A percentile compares a stretch with the other conserved stretches of the same genome.
Conservation (phyloP, 2,113 vertebrate species). For the Ceratotherium simum region DNA sequence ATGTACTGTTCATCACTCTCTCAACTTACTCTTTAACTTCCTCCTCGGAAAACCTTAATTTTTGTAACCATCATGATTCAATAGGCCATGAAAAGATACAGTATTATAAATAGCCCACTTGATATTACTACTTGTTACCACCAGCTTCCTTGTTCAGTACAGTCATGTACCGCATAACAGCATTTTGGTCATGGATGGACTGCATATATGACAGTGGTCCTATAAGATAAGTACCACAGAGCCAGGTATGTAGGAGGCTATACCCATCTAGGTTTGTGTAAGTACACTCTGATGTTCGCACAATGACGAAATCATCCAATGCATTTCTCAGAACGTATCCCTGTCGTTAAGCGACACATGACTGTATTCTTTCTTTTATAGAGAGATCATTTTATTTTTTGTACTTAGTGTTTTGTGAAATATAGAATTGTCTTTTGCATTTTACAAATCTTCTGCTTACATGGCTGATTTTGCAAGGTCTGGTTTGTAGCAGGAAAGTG, state of each 20-base stretch:
- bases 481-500: not conserved
- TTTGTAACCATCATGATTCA: not conserved
- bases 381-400: not conserved
- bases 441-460: not conserved
- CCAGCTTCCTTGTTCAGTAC: not conserved
- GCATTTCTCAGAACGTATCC: too few relatives aligned
- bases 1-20: not conserved
- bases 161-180: too few relatives aligned
- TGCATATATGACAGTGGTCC: too few relatives aligned
- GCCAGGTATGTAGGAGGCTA: too few relatives aligned
- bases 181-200: too few relatives aligned
- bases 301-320: too few relatives aligned
- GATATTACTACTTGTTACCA: not conserved
- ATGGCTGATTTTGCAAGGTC: not conserved
- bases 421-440: not conserved
- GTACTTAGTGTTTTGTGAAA: constrained; percentile 18
- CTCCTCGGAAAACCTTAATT: constrained; percentile 12
- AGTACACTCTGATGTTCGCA: too few relatives aligned
- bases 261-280: too few relatives aligned
- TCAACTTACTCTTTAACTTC: not conserved
- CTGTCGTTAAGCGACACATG: too few relatives aligned
- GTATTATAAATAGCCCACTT: not conserved
- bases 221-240: too few relatives aligned
- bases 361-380: constrained; percentile 20
- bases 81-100: not conserved